Percentiles rank a stretch among this genome's conserved stretches.
These are phyloP conservation scores for Crypturellus tataupa DNA, from an alignment of 2,797 vertebrate genomes.

Conservation along the genomic window DNA sequence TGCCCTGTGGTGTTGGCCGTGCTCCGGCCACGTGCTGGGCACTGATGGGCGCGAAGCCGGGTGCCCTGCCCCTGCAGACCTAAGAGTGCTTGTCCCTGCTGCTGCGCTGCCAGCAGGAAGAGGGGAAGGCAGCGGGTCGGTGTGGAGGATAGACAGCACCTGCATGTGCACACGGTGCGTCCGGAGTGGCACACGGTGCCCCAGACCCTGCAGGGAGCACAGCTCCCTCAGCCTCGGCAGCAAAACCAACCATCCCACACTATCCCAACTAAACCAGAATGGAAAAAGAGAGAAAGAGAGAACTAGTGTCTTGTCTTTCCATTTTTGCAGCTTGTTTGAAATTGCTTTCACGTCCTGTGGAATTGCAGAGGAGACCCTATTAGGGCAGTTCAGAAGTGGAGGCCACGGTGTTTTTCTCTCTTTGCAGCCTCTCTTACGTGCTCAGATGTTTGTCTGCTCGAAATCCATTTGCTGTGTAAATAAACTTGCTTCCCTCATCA, in stretches of 20 bases:
- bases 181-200: background rate
- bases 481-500: constrained; percentile 40
- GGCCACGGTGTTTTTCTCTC: background rate
- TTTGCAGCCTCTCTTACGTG: constrained; percentile 29
- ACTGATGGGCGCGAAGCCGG: fast-evolving
- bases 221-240: background rate
- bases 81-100: background rate
- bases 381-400: background rate
- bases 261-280: background rate
- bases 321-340: constrained; percentile 19
- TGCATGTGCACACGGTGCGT: background rate
- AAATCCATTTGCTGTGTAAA: constrained; percentile 68
- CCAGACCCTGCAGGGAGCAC: background rate
- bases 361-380: background rate
- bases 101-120: fast-evolving
- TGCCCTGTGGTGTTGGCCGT: background rate
- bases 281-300: background rate
- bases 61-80: background rate
- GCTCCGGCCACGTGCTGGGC: background rate
- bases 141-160: no score
- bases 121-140: background rate
- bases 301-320: background rate
- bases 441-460: constrained; percentile 63
- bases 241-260: background rate
- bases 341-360: background rate